Base-by-base conservation (phyloP, 2,797 vertebrate genomes). In the Psittacula derbiana region DNA sequence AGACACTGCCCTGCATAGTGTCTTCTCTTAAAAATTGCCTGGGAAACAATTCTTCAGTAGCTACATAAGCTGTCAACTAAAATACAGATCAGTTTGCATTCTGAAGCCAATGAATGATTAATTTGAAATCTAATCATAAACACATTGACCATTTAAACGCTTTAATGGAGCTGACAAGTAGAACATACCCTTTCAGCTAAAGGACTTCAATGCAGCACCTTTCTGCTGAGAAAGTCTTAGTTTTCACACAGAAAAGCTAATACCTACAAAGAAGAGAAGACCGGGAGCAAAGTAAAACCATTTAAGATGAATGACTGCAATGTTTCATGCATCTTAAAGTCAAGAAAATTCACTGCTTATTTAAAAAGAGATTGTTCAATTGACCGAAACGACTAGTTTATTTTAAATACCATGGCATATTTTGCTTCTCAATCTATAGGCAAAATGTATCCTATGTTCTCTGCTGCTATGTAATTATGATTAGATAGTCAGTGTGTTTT, bases 81-180 rank as follows among this genome's bases (percentile, higher is more conserved):
- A 94, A 71, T 40, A 84, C n/a, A 86, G 19, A 62, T 57, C 23
- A 15, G 28, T 55, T 50, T 72, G 50, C 3, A 0, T 93, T 85
- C 46, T 80, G 40, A 33, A 93, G 25, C 47, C 69, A 58, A 36
- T 71, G 69, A 92, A 80, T 52, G 64, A 91, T 72, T 88, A 78
- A 88, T 87, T 66, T 94, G 84, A 91, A 94, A 94, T 75, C 43
- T 82, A 86, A 94, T 90, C 33, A 95, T 80, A 93, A 96, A 82
- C 21, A 33, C 49, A 81, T 13, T 69, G 65, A 73, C 43, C 41
- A 91, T 60, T 83, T 81, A 81, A 86, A 92, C 30, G 57, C 41
- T 76, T 80, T 65, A 95, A 90, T 62, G 30, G 36, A 72, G 53
- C 8, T 93, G 79, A 76, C 44, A 86, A 88, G 46, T 74, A 88